phyloP scores from a whole-genome alignment of 2,888 invertebrate genomes.

The Diarsia mendica region DNA sequence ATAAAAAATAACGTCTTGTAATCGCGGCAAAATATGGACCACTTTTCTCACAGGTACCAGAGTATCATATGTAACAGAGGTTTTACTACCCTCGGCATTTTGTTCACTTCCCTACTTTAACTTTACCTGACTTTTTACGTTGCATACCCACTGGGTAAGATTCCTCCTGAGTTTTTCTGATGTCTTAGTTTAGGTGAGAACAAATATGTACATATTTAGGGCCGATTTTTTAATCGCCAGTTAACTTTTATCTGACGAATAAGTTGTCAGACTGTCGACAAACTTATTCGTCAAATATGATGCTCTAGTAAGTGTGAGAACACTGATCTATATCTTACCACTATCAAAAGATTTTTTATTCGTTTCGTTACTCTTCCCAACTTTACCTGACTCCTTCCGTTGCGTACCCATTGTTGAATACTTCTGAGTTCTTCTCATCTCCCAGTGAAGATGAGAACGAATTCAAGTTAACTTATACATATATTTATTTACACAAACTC shows the following conservation, averaged over 20 bases:
- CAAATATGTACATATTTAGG: no score
- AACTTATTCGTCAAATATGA: no score
- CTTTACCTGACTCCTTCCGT: slow-evolving; percentile 10
- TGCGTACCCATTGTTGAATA: not conserved
- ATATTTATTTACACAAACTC: no score
- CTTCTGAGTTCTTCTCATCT: slow-evolving; percentile 9
- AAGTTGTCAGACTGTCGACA: no score
- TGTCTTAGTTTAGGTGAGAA: no score
- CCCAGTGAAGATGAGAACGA: slow-evolving; percentile 4
- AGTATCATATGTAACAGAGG: slow-evolving; percentile 1
- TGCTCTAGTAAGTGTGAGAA: slow-evolving; percentile 16
- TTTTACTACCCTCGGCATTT: not conserved
- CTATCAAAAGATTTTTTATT: not conserved
- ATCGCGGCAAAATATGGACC: not conserved
- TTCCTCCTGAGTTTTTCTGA: no score
- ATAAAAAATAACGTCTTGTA: not conserved
- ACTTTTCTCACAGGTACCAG: slow-evolving; percentile 10
- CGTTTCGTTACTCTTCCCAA: not conserved
- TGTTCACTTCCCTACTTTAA: not conserved
- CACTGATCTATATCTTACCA: not conserved
- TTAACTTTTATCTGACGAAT: no score
- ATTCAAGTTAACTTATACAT: not conserved
- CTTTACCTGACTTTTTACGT: slow-evolving; percentile 14
- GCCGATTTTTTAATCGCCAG: no score
- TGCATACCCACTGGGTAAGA: no score